phyloP scores from a whole-genome alignment of 37 sponge, comb jelly and placozoan species.

The Hormiphora californensis region DNA sequence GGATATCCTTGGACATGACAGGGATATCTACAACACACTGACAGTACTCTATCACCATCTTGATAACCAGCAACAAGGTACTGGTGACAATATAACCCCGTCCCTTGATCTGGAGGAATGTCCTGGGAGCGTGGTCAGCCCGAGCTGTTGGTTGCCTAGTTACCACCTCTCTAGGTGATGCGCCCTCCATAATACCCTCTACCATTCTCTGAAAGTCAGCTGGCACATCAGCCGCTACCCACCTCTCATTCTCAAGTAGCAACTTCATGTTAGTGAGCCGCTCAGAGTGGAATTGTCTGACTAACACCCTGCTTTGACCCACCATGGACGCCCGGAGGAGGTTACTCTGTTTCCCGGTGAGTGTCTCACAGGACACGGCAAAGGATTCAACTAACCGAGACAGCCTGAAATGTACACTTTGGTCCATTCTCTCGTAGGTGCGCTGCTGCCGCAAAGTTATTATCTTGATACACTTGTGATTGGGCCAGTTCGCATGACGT shows the following conservation, averaged over 20 bases:
- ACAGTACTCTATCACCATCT: constrained; percentile 85
- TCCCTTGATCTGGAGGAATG: constrained; percentile 5
- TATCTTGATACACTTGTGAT: constrained; percentile 45
- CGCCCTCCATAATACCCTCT: constrained; percentile 57
- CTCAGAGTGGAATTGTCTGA: constrained; percentile 18
- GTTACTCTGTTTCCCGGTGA: neutral
- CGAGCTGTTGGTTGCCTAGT: neutral
- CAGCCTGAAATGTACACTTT: neutral
- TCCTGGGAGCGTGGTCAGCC: neutral
- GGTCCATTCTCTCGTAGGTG: neutral
- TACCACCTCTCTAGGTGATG: neutral
- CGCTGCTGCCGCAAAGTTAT: constrained; percentile 14
- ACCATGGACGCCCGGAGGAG: constrained; percentile 1
- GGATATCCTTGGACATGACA: constrained; percentile 74
- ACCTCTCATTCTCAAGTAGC: constrained; percentile 75
- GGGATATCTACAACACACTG: constrained; percentile 81
- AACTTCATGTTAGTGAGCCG: constrained; percentile 56
- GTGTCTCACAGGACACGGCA: constrained; percentile 1
- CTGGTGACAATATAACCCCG: constrained; percentile 47
- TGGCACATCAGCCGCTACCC: constrained; percentile 79
- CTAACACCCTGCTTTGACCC: constrained; percentile 13
- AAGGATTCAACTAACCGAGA: constrained; percentile 4
- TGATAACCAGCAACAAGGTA: constrained; percentile 72
- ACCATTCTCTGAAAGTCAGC: constrained; percentile 72
- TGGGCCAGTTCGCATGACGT: constrained; percentile 23